Evolutionary conservation across 2,888 invertebrate species (phyloP), one percentile per base, ranked within the genome.

Genomic region (Atethmia centrago): DNA sequence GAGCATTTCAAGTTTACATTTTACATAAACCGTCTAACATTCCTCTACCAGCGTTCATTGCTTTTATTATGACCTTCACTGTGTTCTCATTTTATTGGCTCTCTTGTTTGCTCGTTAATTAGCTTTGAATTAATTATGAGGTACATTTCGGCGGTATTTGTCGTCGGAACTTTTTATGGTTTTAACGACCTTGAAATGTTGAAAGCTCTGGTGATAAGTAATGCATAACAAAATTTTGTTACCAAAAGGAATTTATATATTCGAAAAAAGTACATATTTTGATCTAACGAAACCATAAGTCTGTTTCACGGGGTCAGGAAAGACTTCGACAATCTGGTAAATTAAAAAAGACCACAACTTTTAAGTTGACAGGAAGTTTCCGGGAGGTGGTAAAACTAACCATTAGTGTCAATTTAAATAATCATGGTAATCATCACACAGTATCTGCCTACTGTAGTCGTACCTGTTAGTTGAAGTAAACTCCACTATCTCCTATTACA

Each of bases 101-200:
- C 61, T 71, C 66, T 83, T 79, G 66, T 79, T 79, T 83, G 58
- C 28, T 66, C 42, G 47, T 74, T 77, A 75, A 78, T 83, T 84
- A 65, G 45, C 72, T 71, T 67, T 68, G 36, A 76, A 77, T 77
- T 77, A 77, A 71, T 81, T 82, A 75, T 62, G 71, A 70, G 56
- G 53, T 58, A 80, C 42, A 40, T 78, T 69, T 73, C 62, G 16
- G 36, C 58, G 40, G 59, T 45, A 58, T 49, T 65, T 42, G 28
- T 65, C 36, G 36, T 36, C 31, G 31, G 19, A 58, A 66, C 21
- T 69, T 55, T 69, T 82, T 55, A n/a, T 49, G 40, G 28, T 65
- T 71, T 65, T 25, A 49, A 59, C 21, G 72, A 62, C 31, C 56
- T 69, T 70, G 21, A 62, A 77, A 71, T 63, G 28, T 55, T 36